Percentiles rank a stretch among this genome's conserved stretches.
phyloP scores from a whole-genome alignment of 2,797 vertebrate genomes.

The Pantherophis alleghaniensis region DNA sequence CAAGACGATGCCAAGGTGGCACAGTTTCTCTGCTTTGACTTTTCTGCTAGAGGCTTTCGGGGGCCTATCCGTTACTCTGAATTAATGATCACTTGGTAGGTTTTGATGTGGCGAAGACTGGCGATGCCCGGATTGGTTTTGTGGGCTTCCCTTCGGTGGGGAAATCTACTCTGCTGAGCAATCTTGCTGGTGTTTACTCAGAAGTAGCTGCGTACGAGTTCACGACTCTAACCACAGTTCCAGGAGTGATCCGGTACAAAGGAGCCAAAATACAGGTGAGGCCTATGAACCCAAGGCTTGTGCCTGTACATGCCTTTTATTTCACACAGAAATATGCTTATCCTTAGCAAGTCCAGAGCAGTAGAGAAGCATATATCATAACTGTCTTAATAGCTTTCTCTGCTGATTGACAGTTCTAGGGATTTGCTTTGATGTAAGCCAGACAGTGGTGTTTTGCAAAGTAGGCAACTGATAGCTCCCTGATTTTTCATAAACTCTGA shows the following conservation, averaged over 20 bases:
- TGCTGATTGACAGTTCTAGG: background rate
- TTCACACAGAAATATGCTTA: background rate
- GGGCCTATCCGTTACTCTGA: background rate
- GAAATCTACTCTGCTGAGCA: constrained; percentile 96
- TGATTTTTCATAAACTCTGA: background rate
- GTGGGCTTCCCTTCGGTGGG: constrained; percentile 98
- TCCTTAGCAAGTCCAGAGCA: background rate
- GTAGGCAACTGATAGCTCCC: background rate
- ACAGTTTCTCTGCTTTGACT: background rate
- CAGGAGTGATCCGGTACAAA: constrained; percentile 97
- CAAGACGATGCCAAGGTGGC: background rate
- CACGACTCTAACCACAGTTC: constrained; percentile 95
- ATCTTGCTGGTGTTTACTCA: constrained; percentile 96
- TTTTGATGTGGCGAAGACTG: constrained; percentile 97
- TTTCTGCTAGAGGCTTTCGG: background rate
- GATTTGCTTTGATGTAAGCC: background rate
- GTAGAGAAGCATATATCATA: background rate
- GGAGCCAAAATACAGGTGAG: constrained; percentile 97
- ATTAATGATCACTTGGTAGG: constrained; percentile 71
- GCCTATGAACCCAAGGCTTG: background rate
- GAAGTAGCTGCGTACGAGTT: constrained; percentile 98
- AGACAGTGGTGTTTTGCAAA: background rate
- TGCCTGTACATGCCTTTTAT: background rate
- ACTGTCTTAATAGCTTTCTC: background rate
- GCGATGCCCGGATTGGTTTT: constrained; percentile 95